Base-by-base conservation (phyloP, 1,140 invertebrate genomes). In the Camponotus floridanus region DNA sequence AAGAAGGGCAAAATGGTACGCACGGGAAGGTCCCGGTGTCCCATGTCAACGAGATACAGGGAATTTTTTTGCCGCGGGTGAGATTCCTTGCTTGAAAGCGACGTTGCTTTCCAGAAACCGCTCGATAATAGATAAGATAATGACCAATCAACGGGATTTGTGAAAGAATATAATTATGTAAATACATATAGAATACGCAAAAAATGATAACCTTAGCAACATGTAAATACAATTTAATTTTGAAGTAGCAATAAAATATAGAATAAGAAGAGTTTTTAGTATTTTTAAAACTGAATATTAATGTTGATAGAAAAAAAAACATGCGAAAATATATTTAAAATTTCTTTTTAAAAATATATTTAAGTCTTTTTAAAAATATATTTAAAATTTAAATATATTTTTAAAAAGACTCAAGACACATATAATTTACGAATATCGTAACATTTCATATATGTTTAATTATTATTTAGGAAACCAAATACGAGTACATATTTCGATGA, bases 1-100 rank as follows among this genome's bases (percentile, higher is more conserved):
- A 76, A 78, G 88, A 89, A 86, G 81, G 78, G 87, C 76, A 76
- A 87, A 91, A 91, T 87, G 85, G 87, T 89, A 89, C 64, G 76
- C 61, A 78, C 39, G 73, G 51, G 65, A 74, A 76, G 68, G 57
- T 62, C 59, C 68, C 57, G 31, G 42, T 79, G 74, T 73, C 78
- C 83, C 78, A 70, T 74, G 87, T 90, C 88, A 87, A 87, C 78
- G 88, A 86, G 73, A 86, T 65, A 64, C 71, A 59, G 71, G 81
- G 36, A 39, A 88, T 84, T 71, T 61, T 89, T 45, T 79, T 73
- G 33, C 64, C 42, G 76, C 26, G 36, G 70, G 11, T 64, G 67
- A 51, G 13, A 57, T 68, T 59, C 51, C 39, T 85, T 67, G 76
- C 59, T 48, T 5, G 26, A 48, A 67, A 78, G 39, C 45, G 51